These are phyloP conservation scores for Troilus luridus DNA, from an alignment of 2,888 invertebrate genomes.

Conservation along the genomic window DNA sequence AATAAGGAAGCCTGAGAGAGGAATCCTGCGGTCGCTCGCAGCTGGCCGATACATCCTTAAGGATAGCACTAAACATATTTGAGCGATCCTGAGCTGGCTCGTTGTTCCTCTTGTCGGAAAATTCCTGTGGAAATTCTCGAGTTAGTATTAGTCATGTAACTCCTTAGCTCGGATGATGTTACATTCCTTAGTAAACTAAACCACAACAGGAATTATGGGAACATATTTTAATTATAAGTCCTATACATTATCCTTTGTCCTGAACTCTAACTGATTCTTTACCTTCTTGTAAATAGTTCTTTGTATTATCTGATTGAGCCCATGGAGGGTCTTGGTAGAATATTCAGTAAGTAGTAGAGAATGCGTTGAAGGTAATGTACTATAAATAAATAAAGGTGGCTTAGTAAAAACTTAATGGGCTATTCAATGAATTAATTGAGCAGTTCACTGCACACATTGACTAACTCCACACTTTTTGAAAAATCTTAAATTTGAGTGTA, in stretches of 20 bases:
- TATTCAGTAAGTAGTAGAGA: too few species aligned
- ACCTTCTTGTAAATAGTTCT: neutral
- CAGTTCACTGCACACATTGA: too few species aligned
- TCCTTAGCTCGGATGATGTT: neutral
- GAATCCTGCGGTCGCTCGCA: neutral
- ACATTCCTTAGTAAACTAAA: neutral
- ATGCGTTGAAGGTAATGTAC: too few species aligned
- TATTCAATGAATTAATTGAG: too few species aligned
- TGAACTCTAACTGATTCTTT: neutral
- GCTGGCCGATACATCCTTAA: neutral
- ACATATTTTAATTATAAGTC: neutral
- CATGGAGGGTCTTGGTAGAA: too few species aligned
- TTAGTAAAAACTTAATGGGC: too few species aligned
- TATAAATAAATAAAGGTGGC: too few species aligned
- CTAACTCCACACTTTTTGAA: too few species aligned
- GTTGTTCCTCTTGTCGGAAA: neutral
- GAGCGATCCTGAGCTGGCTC: neutral
- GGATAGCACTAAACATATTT: neutral
- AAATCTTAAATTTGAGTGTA: too few species aligned
- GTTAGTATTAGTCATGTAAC: neutral
- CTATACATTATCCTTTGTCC: neutral
- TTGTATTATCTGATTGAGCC: neutral
- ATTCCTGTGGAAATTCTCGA: neutral
- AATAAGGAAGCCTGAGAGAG: neutral
- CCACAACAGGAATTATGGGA: neutral